phyloP scores from a whole-genome alignment of 2,888 invertebrate genomes.

The Orthonychiurus folsomi region DNA sequence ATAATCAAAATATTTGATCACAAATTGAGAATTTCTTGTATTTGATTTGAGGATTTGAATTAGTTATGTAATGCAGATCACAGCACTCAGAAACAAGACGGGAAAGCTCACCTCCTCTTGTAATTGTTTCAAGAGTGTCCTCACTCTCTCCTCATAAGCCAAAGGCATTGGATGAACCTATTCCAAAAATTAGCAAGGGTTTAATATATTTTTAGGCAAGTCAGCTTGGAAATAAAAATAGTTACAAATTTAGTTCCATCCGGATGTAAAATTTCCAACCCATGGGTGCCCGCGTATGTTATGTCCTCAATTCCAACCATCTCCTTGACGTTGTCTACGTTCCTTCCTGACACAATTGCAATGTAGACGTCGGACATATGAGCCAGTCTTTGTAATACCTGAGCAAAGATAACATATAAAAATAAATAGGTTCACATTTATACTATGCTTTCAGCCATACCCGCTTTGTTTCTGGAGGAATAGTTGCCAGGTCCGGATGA shows the following conservation, averaged over 20 bases:
- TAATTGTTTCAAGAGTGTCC: constrained; percentile 62
- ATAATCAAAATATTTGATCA: too few species aligned
- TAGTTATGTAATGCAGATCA: too few species aligned
- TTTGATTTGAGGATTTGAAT: too few species aligned
- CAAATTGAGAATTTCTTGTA: too few species aligned
- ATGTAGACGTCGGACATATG: constrained; percentile 80
- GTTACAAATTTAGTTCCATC: constrained; percentile 82
- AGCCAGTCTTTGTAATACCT: constrained; percentile 68
- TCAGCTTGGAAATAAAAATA: too few species aligned
- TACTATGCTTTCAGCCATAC: constrained; percentile 15
- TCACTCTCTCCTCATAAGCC: constrained; percentile 67
- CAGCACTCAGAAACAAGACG: too few species aligned
- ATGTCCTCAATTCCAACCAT: constrained; percentile 88
- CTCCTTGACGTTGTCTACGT: constrained; percentile 75
- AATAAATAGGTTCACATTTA: background rate
- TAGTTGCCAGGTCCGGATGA: constrained; percentile 77
- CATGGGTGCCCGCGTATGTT: constrained; percentile 79
- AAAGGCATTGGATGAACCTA: constrained; percentile 87
- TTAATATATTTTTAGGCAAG: too few species aligned
- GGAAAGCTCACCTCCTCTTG: constrained; percentile 52
- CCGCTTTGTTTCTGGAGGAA: constrained; percentile 71
- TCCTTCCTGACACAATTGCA: constrained; percentile 75
- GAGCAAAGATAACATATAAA: constrained; percentile 2
- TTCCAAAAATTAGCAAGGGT: too few species aligned
- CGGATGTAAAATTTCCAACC: constrained; percentile 73